These are phyloP conservation scores for Vidua macroura DNA, from an alignment of 2,113 vertebrate genomes.

Conservation along the genomic window DNA sequence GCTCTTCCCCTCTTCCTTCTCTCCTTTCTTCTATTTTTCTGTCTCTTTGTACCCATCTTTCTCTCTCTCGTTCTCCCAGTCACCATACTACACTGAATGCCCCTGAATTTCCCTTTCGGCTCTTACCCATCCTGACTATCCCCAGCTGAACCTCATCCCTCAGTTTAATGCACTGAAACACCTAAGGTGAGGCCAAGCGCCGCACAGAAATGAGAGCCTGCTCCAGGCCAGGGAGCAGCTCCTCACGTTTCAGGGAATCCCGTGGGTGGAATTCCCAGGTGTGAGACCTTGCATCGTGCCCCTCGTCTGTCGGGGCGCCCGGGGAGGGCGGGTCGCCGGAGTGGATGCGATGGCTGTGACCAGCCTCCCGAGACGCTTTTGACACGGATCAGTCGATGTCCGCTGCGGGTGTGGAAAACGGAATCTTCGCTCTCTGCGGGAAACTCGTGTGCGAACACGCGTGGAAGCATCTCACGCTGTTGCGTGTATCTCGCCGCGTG, in stretches of 20 bases:
- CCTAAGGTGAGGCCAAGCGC: neutral
- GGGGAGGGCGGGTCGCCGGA: neutral
- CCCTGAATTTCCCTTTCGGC: neutral
- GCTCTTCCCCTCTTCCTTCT: no score
- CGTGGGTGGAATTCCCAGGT: no score
- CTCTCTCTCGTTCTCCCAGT: neutral
- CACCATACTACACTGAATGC: neutral
- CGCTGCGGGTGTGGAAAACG: neutral
- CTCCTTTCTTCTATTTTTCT: no score
- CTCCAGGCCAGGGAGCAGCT: neutral
- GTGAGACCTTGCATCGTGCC: neutral
- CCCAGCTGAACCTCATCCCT: neutral
- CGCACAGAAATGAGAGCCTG: neutral
- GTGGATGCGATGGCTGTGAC: neutral
- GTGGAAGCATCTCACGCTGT: neutral
- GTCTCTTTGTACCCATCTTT: no score
- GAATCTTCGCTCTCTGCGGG: neutral
- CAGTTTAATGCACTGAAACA: neutral
- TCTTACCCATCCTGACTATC: neutral
- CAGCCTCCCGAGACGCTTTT: neutral
- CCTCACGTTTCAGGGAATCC: neutral
- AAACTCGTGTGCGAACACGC: neutral
- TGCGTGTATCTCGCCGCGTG: accelerated
- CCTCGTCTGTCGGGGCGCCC: neutral
- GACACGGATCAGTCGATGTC: neutral